Evolutionary conservation across 2,888 invertebrate species (phyloP).

Genomic region (Sclerodermus sp.): DNA sequence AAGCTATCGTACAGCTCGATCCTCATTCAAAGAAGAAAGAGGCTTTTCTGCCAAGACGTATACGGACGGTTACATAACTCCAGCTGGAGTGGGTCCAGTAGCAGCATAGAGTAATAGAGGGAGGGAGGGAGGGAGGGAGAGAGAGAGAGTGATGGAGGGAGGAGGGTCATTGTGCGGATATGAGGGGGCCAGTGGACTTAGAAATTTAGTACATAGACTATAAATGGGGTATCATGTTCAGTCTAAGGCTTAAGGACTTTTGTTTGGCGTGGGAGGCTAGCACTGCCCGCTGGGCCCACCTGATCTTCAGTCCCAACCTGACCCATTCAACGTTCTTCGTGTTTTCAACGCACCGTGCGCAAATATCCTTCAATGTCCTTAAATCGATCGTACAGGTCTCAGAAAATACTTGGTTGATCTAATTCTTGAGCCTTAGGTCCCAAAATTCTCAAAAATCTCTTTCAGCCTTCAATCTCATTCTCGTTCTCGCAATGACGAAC

Average conservation of each 20-base stretch:
- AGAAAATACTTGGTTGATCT: too few species aligned
- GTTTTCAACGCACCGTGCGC: too few species aligned
- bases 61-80: slow-evolving; percentile 54
- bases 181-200: slow-evolving; percentile 33
- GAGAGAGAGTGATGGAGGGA: slow-evolving; percentile 8
- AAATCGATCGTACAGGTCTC: too few species aligned
- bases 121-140: slow-evolving; percentile 1
- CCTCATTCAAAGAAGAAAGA: slow-evolving; percentile 35
- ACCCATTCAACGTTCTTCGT: not conserved
- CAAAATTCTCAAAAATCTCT: too few species aligned
- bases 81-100: slow-evolving; percentile 12
- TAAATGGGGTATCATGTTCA: slow-evolving; percentile 58
- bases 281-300: slow-evolving; percentile 23
- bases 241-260: slow-evolving; percentile 57
- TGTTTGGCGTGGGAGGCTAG: slow-evolving; percentile 57
- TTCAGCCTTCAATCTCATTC: too few species aligned
- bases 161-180: slow-evolving; percentile 34
- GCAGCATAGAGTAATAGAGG: slow-evolving; percentile 8
- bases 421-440: too few species aligned
- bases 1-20: slow-evolving; percentile 34
- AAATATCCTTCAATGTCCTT: too few species aligned
- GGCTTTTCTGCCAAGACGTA: slow-evolving; percentile 32
- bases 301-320: not conserved
- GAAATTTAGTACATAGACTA: slow-evolving; percentile 53
- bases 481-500: too few species aligned